Evolutionary conservation across 1,140 invertebrate genomes (phyloP).

Genomic region (Danaus plexippus): DNA sequence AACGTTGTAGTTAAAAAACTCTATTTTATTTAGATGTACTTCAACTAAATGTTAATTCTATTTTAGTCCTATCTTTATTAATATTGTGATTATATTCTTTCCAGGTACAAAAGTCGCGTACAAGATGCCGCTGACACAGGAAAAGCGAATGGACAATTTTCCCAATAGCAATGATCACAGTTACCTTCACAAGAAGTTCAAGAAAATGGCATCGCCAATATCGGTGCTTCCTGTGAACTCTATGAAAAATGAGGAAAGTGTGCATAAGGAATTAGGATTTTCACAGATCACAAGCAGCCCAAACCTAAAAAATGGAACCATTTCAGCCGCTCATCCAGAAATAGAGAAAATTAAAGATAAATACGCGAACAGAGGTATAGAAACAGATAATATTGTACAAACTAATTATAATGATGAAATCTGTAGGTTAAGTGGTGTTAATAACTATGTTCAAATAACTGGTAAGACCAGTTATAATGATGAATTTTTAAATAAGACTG

Average conservation of each 20-base stretch:
- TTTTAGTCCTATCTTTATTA: slow-evolving; percentile 6
- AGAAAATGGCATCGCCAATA: slow-evolving; percentile 83
- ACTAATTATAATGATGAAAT: slow-evolving; percentile 69
- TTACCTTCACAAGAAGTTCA: slow-evolving; percentile 93
- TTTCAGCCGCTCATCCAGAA: slow-evolving; percentile 61
- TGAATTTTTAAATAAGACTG: slow-evolving; percentile 69
- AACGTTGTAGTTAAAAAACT: background rate
- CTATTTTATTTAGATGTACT: slow-evolving; percentile 5
- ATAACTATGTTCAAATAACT: slow-evolving; percentile 64
- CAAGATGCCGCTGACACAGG: slow-evolving; percentile 66
- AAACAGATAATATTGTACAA: slow-evolving; percentile 69
- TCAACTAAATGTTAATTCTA: background rate
- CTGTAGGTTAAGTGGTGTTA: slow-evolving; percentile 66
- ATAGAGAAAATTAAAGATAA: slow-evolving; percentile 63
- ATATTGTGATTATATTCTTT: slow-evolving; percentile 32
- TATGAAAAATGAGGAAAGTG: slow-evolving; percentile 49
- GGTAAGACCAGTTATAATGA: slow-evolving; percentile 67
- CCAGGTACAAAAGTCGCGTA: slow-evolving; percentile 58
- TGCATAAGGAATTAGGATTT: slow-evolving; percentile 46
- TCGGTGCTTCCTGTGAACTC: slow-evolving; percentile 51
- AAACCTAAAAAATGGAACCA: slow-evolving; percentile 61
- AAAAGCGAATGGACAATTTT: slow-evolving; percentile 65
- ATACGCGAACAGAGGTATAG: slow-evolving; percentile 35
- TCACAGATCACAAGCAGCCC: slow-evolving; percentile 40
- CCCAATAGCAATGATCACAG: slow-evolving; percentile 79